Evolutionary conservation across 2,797 vertebrate genomes (phyloP).

Genomic region (Cossypha caffra): DNA sequence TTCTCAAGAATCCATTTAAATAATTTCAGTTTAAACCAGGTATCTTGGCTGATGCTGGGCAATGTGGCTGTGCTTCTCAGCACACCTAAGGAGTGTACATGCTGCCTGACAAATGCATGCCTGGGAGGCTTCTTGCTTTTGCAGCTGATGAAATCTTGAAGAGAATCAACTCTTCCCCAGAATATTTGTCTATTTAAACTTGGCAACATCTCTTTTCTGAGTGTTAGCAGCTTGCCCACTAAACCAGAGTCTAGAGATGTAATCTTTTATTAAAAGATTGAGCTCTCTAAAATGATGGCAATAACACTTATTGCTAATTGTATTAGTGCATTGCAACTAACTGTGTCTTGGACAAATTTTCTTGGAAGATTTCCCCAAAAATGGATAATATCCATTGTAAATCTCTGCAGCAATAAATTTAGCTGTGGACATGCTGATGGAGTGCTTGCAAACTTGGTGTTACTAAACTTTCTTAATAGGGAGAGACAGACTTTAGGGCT

Average conservation of each 20-base stretch:
- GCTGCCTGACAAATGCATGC: background rate
- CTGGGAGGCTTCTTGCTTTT: background rate
- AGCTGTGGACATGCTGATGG: slow-evolving; percentile 5
- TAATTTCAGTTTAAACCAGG: background rate
- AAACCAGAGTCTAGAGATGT: background rate
- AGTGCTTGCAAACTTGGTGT: background rate
- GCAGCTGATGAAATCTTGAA: background rate
- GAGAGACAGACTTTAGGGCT: slow-evolving; percentile 15
- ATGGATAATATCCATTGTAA: background rate
- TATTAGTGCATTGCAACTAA: background rate
- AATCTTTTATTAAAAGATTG: background rate
- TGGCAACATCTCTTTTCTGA: background rate
- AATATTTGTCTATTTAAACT: background rate
- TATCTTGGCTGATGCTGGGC: background rate
- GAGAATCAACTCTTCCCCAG: background rate
- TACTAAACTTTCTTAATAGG: slow-evolving; percentile 37
- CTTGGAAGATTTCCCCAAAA: background rate
- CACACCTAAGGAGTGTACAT: background rate
- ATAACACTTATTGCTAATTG: background rate
- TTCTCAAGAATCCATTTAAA: background rate
- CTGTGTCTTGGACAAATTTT: background rate
- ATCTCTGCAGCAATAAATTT: background rate
- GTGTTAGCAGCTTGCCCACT: slow-evolving; percentile 1
- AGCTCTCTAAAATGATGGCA: slow-evolving; percentile 6
- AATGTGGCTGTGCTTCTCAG: background rate